These are phyloP conservation scores for Danionella cerebrum DNA, from an alignment of 2,113 vertebrate genomes.

Conservation along the genomic window DNA sequence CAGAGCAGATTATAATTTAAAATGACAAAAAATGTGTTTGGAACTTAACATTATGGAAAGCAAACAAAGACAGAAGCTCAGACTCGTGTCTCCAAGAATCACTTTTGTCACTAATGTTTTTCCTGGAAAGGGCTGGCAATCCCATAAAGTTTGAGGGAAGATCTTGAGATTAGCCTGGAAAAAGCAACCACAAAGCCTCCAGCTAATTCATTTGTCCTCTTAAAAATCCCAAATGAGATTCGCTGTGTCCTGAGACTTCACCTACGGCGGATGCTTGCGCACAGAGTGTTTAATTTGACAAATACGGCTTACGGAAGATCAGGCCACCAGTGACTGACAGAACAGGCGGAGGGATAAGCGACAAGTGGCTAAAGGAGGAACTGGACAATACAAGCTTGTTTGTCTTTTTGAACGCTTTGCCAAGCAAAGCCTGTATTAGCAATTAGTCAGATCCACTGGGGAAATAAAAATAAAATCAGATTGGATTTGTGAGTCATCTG, in stretches of 20 bases:
- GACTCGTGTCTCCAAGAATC: conserved; percentile 31
- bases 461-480: conserved; percentile 68
- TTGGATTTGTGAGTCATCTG: conserved; percentile 49
- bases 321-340: conserved; percentile 56
- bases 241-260: conserved; percentile 58
- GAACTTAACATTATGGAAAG: not conserved
- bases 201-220: conserved; percentile 66
- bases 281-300: conserved; percentile 75
- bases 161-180: conserved; percentile 57
- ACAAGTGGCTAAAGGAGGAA: conserved; percentile 76
- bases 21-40: not conserved
- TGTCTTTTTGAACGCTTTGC: conserved; percentile 70
- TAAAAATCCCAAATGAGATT: conserved; percentile 68
- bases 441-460: conserved; percentile 51
- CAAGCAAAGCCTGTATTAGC: conserved; percentile 62
- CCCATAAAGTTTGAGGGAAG: conserved; percentile 50
- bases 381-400: conserved; percentile 67
- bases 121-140: conserved; percentile 41
- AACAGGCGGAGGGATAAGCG: conserved; percentile 68
- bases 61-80: not conserved
- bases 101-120: conserved; percentile 49
- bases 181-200: conserved; percentile 60
- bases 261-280: conserved; percentile 62
- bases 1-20: no score
- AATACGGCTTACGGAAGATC: conserved; percentile 65